A percentile compares a stretch with the other conserved stretches of the same genome.
These are phyloP conservation scores for Chaetogeoica ovagalla DNA, from an alignment of 2,888 invertebrate species.

Conservation along the genomic window DNA sequence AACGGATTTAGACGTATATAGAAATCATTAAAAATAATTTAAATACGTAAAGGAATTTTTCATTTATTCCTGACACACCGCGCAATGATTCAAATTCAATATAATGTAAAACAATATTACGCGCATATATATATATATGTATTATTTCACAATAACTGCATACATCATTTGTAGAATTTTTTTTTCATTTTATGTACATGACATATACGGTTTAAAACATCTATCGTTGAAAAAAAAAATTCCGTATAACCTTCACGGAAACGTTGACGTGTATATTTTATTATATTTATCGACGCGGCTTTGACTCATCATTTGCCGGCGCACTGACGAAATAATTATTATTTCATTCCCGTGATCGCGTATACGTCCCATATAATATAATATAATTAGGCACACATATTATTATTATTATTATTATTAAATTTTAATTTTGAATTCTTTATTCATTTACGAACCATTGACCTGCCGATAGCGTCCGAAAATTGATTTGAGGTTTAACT, in stretches of 20 bases:
- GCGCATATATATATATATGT: no score
- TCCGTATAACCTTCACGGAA: not conserved
- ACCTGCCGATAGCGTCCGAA: not conserved
- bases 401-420: no score
- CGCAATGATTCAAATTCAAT: no score
- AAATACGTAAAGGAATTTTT: no score
- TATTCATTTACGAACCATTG: not conserved
- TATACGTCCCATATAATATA: not conserved
- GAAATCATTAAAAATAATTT: no score
- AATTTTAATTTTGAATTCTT: slow-evolving; percentile 14
- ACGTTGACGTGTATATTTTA: not conserved
- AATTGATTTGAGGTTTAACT: not conserved
- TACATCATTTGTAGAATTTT: no score
- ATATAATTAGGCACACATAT: not conserved
- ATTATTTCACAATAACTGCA: no score
- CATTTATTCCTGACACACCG: no score
- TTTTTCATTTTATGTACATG: no score
- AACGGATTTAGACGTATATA: no score
- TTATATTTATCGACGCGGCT: not conserved
- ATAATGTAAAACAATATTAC: no score
- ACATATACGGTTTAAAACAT: no score
- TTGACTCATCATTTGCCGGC: not conserved
- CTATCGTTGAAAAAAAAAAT: not conserved
- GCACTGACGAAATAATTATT: not conserved
- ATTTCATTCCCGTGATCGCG: not conserved